A percentile compares a stretch with the other conserved stretches of the same genome.
Evolutionary conservation across 2,888 invertebrate genomes (phyloP).

Genomic region (Laothoe populi): DNA sequence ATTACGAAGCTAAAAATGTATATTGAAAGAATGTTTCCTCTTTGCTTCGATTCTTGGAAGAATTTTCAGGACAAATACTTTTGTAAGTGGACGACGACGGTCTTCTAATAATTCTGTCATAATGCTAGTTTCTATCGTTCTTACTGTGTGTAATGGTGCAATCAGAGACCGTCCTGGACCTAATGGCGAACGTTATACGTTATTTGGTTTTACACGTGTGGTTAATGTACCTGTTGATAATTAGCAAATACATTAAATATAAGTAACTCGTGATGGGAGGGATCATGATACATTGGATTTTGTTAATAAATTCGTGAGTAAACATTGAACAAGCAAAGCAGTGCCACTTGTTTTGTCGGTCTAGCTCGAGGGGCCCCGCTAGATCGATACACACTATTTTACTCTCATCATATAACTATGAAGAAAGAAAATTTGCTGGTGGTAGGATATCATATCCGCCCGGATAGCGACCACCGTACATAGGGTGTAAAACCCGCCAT

Average conservation of each 20-base stretch:
- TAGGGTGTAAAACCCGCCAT: no score
- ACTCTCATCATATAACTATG: no score
- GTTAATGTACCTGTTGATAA: not conserved
- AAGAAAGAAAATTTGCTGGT: no score
- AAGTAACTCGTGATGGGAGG: no score
- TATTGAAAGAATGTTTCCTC: conserved; percentile 3
- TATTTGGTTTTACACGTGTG: not conserved
- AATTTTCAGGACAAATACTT: not conserved
- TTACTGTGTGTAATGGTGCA: conserved; percentile 8
- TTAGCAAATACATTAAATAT: not conserved
- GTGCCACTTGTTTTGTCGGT: no score
- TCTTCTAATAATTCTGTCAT: conserved; percentile 7
- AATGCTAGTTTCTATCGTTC: conserved; percentile 2
- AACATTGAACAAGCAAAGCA: no score
- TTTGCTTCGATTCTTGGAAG: not conserved
- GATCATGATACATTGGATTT: no score
- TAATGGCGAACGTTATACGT: not conserved
- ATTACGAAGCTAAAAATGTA: not conserved
- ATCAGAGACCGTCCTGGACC: not conserved
- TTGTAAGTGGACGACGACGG: conserved; percentile 20
- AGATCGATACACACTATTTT: no score
- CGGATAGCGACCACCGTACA: no score
- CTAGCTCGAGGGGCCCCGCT: no score
- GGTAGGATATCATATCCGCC: no score
- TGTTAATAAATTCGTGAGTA: no score